Conservation (phyloP, 2,888 invertebrate genomes). For the Eupithecia subumbrata region DNA sequence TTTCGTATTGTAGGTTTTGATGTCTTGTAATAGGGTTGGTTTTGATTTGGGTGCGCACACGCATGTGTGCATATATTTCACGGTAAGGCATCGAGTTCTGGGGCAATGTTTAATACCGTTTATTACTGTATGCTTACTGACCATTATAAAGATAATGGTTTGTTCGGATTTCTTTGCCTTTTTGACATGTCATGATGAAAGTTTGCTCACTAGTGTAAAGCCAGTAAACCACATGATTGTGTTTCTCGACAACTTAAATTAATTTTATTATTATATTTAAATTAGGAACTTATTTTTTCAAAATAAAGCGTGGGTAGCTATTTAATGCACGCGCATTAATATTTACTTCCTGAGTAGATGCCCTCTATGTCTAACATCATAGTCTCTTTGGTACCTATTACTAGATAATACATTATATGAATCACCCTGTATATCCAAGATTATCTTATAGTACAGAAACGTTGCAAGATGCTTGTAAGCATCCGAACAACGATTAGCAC, state of each 20-base stretch:
- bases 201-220: not conserved
- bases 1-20: not conserved
- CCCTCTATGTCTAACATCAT: not conserved
- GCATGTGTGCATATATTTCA: constrained; percentile 57
- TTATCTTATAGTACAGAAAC: not conserved
- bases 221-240: not conserved
- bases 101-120: constrained; percentile 54
- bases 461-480: not conserved
- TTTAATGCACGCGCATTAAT: not conserved
- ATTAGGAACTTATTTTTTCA: not conserved
- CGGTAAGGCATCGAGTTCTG: constrained; percentile 55
- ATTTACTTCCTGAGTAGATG: not conserved
- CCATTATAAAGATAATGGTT: constrained; percentile 48
- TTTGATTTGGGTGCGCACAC: constrained; percentile 32
- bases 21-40: constrained; percentile 21
- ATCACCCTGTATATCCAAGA: not conserved
- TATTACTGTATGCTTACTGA: constrained; percentile 57
- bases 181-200: constrained; percentile 34
- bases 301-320: not conserved
- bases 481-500: constrained; percentile 2
- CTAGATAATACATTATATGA: not conserved
- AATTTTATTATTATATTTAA: too few relatives aligned
- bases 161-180: constrained; percentile 44
- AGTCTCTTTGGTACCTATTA: not conserved
- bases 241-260: not conserved